phyloP scores from a whole-genome alignment of 2,113 vertebrate species.

The Nibea coibor region DNA sequence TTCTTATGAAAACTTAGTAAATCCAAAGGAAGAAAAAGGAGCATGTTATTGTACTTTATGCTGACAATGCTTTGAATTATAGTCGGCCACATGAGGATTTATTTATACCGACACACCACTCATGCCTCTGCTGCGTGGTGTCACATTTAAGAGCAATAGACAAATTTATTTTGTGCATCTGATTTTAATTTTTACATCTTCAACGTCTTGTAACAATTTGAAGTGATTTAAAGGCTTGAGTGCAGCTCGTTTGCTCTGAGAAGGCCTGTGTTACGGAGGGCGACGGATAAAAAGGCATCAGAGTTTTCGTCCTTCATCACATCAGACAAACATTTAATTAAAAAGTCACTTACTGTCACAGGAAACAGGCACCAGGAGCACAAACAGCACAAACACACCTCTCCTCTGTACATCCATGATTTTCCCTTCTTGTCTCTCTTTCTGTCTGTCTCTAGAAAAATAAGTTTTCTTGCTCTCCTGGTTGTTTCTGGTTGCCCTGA shows the following conservation, averaged over 20 bases:
- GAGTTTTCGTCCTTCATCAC: not conserved
- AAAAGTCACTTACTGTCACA: slow-evolving; percentile 49
- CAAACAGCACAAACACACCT: slow-evolving; percentile 42
- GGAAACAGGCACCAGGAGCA: slow-evolving; percentile 43
- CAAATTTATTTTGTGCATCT: not conserved
- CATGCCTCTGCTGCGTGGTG: not conserved
- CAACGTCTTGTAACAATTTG: not conserved
- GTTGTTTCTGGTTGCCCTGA: slow-evolving; percentile 9
- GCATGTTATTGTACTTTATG: not conserved
- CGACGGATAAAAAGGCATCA: not conserved
- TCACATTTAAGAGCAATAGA: not conserved
- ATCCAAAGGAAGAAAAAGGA: not conserved
- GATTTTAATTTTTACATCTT: not conserved
- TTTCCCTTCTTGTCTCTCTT: not conserved
- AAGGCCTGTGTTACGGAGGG: not conserved
- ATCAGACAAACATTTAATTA: not conserved
- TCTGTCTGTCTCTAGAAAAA: not conserved
- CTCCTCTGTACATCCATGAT: slow-evolving; percentile 40
- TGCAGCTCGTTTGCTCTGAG: not conserved
- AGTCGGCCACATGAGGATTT: not conserved
- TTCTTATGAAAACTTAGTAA: not conserved
- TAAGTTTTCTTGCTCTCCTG: not conserved
- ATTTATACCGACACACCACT: not conserved
- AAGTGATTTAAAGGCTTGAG: not conserved
- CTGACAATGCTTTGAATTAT: not conserved